phyloP scores from a whole-genome alignment of 2,113 vertebrate species.

The Todiramphus chloris region DNA sequence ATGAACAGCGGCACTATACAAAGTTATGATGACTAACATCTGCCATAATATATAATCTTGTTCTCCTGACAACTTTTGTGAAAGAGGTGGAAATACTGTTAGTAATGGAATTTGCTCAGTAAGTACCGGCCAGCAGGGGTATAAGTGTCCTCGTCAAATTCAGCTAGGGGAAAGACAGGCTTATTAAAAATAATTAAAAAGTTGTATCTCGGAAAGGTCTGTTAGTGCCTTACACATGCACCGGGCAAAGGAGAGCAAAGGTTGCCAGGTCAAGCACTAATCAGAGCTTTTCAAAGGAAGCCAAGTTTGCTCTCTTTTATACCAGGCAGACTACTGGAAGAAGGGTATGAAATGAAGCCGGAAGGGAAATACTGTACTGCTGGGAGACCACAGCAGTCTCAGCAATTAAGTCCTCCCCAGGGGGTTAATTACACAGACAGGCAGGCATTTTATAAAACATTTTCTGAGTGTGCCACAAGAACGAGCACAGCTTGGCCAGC shows the following conservation, averaged over 20 bases:
- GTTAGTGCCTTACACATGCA: background rate
- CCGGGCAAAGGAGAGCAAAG: background rate
- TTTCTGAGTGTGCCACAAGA: slow-evolving; percentile 14
- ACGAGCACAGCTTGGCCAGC: background rate
- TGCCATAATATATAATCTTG: background rate
- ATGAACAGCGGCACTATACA: accelerated
- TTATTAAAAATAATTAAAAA: slow-evolving; percentile 22
- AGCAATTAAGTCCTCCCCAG: slow-evolving; percentile 52
- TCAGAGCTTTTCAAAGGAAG: slow-evolving; percentile 51
- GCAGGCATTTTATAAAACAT: background rate
- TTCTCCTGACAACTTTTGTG: background rate
- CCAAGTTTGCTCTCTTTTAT: slow-evolving; percentile 33
- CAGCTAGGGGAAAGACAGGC: background rate
- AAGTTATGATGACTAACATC: background rate
- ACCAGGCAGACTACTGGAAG: background rate
- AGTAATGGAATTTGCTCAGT: background rate
- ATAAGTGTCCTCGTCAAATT: background rate
- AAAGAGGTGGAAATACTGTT: background rate
- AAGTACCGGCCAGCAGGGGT: background rate
- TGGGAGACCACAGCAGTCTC: slow-evolving; percentile 13
- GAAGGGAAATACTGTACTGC: slow-evolving; percentile 40
- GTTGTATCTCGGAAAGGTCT: background rate
- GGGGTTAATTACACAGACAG: slow-evolving; percentile 61
- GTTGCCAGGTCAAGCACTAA: slow-evolving; percentile 26
- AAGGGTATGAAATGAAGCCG: slow-evolving; percentile 31